Evolutionary conservation across 2,797 vertebrate species (phyloP), one percentile per base, ranked within the genome.

Genomic region (Micrastur ruficollis): DNA sequence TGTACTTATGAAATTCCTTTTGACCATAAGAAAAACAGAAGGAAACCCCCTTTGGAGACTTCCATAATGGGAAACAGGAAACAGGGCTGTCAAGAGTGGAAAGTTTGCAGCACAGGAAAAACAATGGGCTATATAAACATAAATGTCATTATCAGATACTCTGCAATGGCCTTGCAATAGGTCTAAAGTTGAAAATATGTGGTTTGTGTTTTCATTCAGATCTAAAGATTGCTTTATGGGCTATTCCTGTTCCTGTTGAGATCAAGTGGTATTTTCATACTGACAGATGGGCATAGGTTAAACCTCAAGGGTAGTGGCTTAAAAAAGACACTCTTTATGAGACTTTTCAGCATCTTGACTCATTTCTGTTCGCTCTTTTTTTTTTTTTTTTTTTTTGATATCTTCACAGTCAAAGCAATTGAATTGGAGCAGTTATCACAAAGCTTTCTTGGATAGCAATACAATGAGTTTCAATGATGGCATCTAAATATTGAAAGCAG

Each of bases 11-110:
- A 96, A 97, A 97, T 97, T 96, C 90, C 74, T 95, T 97, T 92
- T 74, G 74, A 94, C 91, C 86, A 44, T 85, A 95, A 96, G 93
- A 91, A 95, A 97, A 97, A 95, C 96, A 96, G 89, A 95, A 94
- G 91, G 90, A 95, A 97, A 84, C 75, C 55, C 67, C 94, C 92
- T 91, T 92, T 92, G 90, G 96, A 97, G 97, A 86, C 71, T 96
- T 95, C 63, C 85, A 90, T 94, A 93, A 95, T 86, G 93, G 89
- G 93, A 97, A 96, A 95, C 74, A 90, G 96, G 94, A 97, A 95
- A 88, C 74, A 88, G 59, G 68, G 82, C 72, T 94, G 93, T 95
- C 88, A 94, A 78, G 36, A 93, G 85, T 88, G 89, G 95, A 97
- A 95, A 97, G 86, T 94, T 89, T 72, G 81, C 79, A 91, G 96